Percentiles rank a stretch among this genome's conserved stretches.
Evolutionary conservation across 2,113 vertebrate genomes (phyloP).

Genomic region (Vireo altiloquus): DNA sequence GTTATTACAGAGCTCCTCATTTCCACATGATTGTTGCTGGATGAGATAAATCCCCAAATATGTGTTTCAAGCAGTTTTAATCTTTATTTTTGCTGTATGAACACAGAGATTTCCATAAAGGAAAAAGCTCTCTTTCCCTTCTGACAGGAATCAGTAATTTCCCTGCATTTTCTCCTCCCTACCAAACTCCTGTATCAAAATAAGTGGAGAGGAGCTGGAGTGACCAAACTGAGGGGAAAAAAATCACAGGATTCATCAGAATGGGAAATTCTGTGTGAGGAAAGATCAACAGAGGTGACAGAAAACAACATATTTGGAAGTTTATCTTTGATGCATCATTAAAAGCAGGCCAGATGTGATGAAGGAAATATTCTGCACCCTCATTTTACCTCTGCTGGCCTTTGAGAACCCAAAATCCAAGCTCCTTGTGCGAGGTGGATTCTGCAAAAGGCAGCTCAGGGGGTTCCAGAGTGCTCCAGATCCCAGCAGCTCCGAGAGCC

Average conservation of each 20-base stretch:
- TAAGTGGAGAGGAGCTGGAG: neutral
- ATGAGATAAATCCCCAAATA: neutral
- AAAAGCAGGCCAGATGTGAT: neutral
- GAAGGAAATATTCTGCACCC: neutral
- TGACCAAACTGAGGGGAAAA: neutral
- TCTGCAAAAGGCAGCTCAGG: accelerated
- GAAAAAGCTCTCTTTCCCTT: neutral
- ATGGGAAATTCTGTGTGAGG: neutral
- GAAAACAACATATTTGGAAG: neutral
- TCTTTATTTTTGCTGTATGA: neutral
- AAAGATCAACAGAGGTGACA: neutral
- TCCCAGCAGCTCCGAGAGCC: neutral
- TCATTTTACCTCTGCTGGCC: neutral
- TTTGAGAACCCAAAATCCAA: neutral
- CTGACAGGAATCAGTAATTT: neutral
- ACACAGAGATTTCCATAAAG: neutral
- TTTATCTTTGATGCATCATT: neutral
- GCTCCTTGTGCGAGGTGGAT: neutral
- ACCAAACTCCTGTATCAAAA: neutral
- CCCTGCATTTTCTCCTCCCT: neutral
- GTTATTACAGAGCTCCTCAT: neutral
- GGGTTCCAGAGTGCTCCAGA: neutral
- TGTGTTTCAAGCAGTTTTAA: neutral
- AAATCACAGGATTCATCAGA: neutral
- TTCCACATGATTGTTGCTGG: neutral